phyloP scores from a whole-genome alignment of 2,797 vertebrate species.

The Poecilia gillii region DNA sequence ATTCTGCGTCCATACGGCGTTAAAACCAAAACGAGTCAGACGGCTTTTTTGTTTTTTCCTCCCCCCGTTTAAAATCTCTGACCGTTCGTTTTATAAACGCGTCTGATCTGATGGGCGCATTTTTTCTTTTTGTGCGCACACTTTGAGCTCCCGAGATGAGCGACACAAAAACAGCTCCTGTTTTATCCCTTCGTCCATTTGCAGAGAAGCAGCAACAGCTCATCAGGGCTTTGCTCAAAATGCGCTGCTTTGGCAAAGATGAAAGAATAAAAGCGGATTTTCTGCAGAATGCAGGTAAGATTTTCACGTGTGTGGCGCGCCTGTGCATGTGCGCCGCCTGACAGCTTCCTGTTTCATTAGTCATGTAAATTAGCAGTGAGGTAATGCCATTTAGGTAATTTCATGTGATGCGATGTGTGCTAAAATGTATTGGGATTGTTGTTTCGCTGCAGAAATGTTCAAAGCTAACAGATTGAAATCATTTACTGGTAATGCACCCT shows the following conservation, averaged over 20 bases:
- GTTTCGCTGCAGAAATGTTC: not conserved
- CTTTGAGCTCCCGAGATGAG: conserved; percentile 46
- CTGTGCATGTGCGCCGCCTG: conserved; percentile 53
- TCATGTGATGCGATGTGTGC: conserved; percentile 36
- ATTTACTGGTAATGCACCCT: not conserved
- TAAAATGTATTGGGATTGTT: not conserved
- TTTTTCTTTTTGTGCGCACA: conserved; percentile 14
- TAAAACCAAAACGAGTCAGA: conserved; percentile 84
- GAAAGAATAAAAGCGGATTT: conserved; percentile 78
- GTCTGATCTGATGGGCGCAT: conserved; percentile 42
- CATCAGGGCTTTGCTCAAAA: conserved; percentile 34
- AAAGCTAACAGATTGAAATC: not conserved
- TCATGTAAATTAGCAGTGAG: conserved; percentile 66
- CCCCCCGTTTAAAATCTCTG: conserved; percentile 53
- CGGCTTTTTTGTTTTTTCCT: conserved; percentile 81
- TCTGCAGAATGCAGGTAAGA: conserved; percentile 73
- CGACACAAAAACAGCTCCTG: conserved; percentile 57
- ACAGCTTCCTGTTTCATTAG: conserved; percentile 74
- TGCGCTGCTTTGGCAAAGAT: conserved; percentile 30
- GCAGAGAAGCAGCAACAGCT: conserved; percentile 32
- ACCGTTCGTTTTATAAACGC: conserved; percentile 46
- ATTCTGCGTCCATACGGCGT: conserved; percentile 90
- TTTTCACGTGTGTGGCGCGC: conserved; percentile 27
- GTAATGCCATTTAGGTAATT: conserved; percentile 25
- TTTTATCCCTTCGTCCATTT: conserved; percentile 36